Evolutionary conservation across 2,113 vertebrate species (phyloP).

Genomic region (Plecotus auritus): DNA sequence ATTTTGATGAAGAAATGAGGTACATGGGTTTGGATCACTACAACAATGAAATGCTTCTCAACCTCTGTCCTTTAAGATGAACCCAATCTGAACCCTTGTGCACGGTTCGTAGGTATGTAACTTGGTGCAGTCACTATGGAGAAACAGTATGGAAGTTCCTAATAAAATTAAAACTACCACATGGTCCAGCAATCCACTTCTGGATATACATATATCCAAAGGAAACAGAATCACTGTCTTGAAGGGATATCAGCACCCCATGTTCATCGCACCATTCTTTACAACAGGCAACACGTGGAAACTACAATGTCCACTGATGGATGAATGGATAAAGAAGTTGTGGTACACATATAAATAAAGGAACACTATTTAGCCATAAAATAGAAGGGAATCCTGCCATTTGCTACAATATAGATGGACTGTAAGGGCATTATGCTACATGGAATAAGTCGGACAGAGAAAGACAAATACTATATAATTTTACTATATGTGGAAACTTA

Average conservation of each 20-base stretch:
- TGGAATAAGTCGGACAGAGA: background rate
- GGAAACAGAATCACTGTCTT: background rate
- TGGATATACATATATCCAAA: background rate
- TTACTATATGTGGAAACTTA: background rate
- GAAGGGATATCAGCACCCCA: background rate
- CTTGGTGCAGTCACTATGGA: background rate
- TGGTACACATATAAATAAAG: background rate
- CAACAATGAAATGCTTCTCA: conserved; percentile 47
- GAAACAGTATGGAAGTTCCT: background rate
- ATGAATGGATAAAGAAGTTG: background rate
- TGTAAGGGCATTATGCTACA: background rate
- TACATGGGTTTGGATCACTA: conserved; percentile 17
- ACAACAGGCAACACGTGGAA: background rate
- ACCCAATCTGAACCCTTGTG: background rate
- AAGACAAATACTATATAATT: background rate
- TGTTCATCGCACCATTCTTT: background rate
- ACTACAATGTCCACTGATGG: background rate
- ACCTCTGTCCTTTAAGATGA: conserved; percentile 67
- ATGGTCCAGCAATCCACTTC: background rate
- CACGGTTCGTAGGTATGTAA: background rate
- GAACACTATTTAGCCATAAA: background rate
- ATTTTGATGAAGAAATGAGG: background rate
- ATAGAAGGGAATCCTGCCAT: background rate
- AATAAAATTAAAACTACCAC: background rate
- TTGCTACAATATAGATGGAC: background rate